Base-by-base conservation (phyloP, 2,113 vertebrate genomes). In the Pantherophis guttatus region DNA sequence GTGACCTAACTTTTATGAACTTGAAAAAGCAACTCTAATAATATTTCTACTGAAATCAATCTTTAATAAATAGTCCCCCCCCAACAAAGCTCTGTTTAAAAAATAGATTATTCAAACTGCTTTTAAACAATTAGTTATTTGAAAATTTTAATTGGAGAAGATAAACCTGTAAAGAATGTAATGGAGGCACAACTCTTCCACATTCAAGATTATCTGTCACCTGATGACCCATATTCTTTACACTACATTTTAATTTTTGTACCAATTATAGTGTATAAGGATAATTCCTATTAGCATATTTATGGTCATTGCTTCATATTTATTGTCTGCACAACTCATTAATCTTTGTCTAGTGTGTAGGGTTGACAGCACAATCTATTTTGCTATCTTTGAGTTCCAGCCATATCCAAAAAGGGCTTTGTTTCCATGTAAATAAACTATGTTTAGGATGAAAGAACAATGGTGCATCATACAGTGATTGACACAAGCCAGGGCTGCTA, bases 291-390 rank as follows among this genome's bases (percentile, higher is more conserved):
- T 99, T 99, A 99, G 99, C 99, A 99, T 99, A 99, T 99, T 99
- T 99, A 99, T 99, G 98, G 99, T 99, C 98, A 98, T 98, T 98
- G 98, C 98, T 98, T 98, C 98, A 98, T 98, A 98, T 98, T 99
- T 99, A 99, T 99, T 99, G 99, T 99, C 98, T 98, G 96, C 97
- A 95, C 95, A 97, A 98, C 98, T 98, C 99, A 99, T 99, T 99
- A 99, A 99, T 99, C 99, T 99, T 99, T 99, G 98, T 99, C 99
- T 98, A 98, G 98, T 98, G 98, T 99, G 98, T 98, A 96, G 96
- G 97, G 98, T 98, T 99, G 99, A 99, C 99, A 99, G 99, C 99
- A 99, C 98, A 99, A 99, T 99, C 99, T 99, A 99, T 98, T 98
- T 98, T 98, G 98, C 98, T 99, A 99, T 99, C 98, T 97, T 97